Conservation (phyloP, 1,140 invertebrate species). For the Drosophila takahashii region DNA sequence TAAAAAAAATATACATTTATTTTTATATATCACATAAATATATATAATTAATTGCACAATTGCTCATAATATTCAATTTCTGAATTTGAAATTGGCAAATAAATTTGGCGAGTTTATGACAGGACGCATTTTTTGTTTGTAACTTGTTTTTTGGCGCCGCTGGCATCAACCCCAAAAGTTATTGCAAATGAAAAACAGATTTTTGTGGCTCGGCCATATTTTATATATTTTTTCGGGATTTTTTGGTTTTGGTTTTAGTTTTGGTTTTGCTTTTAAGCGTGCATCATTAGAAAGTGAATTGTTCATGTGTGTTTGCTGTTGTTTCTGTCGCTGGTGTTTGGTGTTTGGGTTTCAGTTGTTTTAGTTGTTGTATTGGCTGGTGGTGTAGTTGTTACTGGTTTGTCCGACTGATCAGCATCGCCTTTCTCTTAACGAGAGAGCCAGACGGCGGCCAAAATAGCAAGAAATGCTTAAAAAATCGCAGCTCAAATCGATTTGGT, state of each 20-base stretch:
- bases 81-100: slow-evolving; percentile 44
- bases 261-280: slow-evolving; percentile 13
- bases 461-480: slow-evolving; percentile 30
- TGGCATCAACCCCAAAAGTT: slow-evolving; percentile 39
- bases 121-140: slow-evolving; percentile 22
- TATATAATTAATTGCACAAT: slow-evolving; percentile 35
- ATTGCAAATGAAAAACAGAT: slow-evolving; percentile 48
- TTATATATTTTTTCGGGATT: slow-evolving; percentile 31
- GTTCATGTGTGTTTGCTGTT: slow-evolving; percentile 17
- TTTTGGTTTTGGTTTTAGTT: slow-evolving; percentile 12
- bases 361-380: slow-evolving; percentile 8
- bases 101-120: slow-evolving; percentile 43
- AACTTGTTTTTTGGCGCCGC: slow-evolving; percentile 20
- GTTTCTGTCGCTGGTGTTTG: background rate
- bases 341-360: background rate
- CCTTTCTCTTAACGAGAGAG: slow-evolving; percentile 56
- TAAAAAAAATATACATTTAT: slow-evolving; percentile 22
- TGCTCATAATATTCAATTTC: slow-evolving; percentile 49
- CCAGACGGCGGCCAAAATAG: slow-evolving; percentile 21
- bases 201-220: slow-evolving; percentile 32
- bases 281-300: slow-evolving; percentile 62
- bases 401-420: slow-evolving; percentile 34
- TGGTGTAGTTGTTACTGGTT: slow-evolving; percentile 25
- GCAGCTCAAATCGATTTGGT: slow-evolving; percentile 55
- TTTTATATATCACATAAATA: slow-evolving; percentile 25